Evolutionary conservation across 2,888 invertebrate species (phyloP).

Genomic region (Andrena minutula): DNA sequence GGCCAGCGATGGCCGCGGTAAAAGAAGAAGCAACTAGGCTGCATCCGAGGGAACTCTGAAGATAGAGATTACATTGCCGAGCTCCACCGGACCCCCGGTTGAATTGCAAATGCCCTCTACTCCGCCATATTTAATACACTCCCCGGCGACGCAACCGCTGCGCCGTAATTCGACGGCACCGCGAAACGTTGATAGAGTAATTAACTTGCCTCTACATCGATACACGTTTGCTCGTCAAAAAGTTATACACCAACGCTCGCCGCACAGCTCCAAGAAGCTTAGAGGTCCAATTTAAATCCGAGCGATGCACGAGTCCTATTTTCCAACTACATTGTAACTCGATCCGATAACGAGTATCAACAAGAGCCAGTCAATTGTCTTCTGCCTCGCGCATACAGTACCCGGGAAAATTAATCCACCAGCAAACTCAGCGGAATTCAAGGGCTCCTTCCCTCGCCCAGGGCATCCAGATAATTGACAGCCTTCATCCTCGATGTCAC

Average conservation of each 20-base stretch:
- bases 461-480: conserved; percentile 15
- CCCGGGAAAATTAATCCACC: neutral
- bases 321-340: neutral
- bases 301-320: neutral
- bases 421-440: neutral
- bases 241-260: neutral
- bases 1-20: neutral
- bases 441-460: neutral
- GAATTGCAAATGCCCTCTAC: conserved; percentile 49
- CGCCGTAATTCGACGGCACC: conserved; percentile 22
- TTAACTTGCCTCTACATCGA: conserved; percentile 29
- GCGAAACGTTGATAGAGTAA: conserved; percentile 30
- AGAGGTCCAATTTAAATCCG: neutral
- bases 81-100: conserved; percentile 36
- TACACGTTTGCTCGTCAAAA: conserved; percentile 1
- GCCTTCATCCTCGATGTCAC: conserved; percentile 3
- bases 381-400: neutral
- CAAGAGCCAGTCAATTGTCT: too few relatives aligned
- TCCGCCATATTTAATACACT: conserved; percentile 46
- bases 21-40: conserved; percentile 18
- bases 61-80: conserved; percentile 49
- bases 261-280: neutral
- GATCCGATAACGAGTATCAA: neutral
- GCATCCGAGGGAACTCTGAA: conserved; percentile 36
- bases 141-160: conserved; percentile 16